These are phyloP conservation scores for Andrena haemorrhoa DNA, from an alignment of 2,888 invertebrate species.

Conservation along the genomic window DNA sequence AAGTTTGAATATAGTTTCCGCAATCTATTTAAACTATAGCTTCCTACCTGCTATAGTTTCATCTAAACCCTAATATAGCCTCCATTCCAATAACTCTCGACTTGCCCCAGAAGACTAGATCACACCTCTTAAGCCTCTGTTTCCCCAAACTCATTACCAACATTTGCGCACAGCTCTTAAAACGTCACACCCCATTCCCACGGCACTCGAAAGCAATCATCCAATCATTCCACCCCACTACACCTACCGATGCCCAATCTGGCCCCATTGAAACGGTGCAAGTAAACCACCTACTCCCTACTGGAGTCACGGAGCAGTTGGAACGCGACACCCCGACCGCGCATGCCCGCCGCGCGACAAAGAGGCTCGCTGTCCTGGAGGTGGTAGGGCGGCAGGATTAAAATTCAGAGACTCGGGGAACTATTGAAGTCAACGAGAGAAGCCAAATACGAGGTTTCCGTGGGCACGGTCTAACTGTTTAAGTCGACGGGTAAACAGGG, in stretches of 20 bases:
- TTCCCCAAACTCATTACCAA: too few species aligned
- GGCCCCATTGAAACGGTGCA: neutral
- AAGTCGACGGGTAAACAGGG: slow-evolving; percentile 52
- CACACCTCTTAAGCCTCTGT: too few species aligned
- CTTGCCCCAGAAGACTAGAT: too few species aligned
- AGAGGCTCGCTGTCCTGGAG: neutral
- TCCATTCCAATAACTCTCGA: too few species aligned
- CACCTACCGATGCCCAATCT: neutral
- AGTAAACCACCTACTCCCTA: neutral
- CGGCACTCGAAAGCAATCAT: too few species aligned
- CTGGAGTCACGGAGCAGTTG: neutral
- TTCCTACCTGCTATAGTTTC: too few species aligned
- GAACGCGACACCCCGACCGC: neutral
- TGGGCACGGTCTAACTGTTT: slow-evolving; percentile 46
- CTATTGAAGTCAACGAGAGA: slow-evolving; percentile 56
- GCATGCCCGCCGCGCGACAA: neutral
- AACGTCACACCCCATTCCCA: too few species aligned
- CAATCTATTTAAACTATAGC: too few species aligned
- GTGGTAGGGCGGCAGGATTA: neutral
- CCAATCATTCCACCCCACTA: too few species aligned
- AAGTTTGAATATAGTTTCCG: too few species aligned
- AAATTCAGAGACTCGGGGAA: slow-evolving; percentile 43
- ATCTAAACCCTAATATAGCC: too few species aligned
- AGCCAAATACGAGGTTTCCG: slow-evolving; percentile 49
- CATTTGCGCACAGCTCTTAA: too few species aligned